Base-by-base conservation (phyloP, 2,797 vertebrate genomes). In the Delichon dasypus region DNA sequence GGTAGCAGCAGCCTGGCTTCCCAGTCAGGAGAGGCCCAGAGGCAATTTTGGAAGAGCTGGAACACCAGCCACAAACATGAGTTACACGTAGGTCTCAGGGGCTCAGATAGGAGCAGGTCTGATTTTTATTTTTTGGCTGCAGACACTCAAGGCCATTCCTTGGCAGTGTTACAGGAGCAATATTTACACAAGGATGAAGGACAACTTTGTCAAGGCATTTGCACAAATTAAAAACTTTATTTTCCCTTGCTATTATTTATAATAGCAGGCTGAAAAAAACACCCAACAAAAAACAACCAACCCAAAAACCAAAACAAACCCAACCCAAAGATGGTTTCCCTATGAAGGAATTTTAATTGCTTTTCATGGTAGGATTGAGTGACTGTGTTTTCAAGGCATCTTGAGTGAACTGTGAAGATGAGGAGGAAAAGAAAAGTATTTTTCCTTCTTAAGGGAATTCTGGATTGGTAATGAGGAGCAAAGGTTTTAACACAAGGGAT, bases 171-270 rank as follows among this genome's bases (percentile, higher is more conserved):
- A 85, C 93, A 94, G 93, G 58, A 88, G 62, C 62, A 97, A 95
- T 97, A 95, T 96, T 96, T 96, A 91, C 16, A 68, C 70, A 92
- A 81, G 54, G 85, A 80, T 70, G 78, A 92, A 95, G 76, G 60
- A 42, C 74, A 71, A 30, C 87, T 80, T 92, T 83, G 76, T 95
- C 73, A 75, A 88, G 91, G 87, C 58, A 20, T 81, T 94, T 89
- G 65, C 89, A 89, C 81, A 91, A 94, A 95, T 95, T 85, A 90
- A 85, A 92, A 94, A 55, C 84, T 44, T 81, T 75, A 67, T 7
- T 93, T 94, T 85, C 40, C 65, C 51, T 93, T 44, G 78, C 77
- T 91, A 79, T 95, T 95, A 95, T 94, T 91, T 91, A 91, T 92
- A 83, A 88, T 66, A 89, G 51, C 45, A 30, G n/a, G 12, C 71